These are phyloP conservation scores for Circaetus gallicus DNA, from an alignment of 2,113 vertebrate species.

Conservation along the genomic window DNA sequence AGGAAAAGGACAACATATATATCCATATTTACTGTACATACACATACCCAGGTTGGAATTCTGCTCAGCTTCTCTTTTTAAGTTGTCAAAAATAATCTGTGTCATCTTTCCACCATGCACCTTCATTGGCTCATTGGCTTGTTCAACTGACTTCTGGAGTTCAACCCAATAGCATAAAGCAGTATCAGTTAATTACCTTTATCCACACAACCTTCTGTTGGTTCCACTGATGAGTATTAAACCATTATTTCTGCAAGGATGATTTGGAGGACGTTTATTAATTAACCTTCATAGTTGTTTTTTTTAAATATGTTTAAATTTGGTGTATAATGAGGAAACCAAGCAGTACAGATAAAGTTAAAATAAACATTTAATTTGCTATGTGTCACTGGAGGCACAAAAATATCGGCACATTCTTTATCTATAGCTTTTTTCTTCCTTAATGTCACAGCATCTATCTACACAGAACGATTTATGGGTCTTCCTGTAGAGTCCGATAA, in stretches of 20 bases:
- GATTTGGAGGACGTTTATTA: not conserved
- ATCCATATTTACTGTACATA: not conserved
- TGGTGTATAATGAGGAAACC: not conserved
- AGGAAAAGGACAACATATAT: not conserved
- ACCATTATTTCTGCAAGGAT: not conserved
- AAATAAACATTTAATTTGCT: not conserved
- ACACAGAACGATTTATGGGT: slow-evolving; percentile 96
- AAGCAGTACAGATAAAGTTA: not conserved
- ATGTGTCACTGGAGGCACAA: not conserved
- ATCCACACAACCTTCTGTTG: not conserved
- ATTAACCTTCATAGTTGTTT: not conserved
- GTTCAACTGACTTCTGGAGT: not conserved
- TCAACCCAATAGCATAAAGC: not conserved
- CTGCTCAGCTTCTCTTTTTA: not conserved
- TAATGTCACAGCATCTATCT: slow-evolving; percentile 75
- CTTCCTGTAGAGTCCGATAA: slow-evolving; percentile 84
- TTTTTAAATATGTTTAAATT: not conserved
- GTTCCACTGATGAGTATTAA: not conserved
- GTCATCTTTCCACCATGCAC: not conserved
- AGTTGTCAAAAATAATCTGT: not conserved
- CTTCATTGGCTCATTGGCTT: not conserved
- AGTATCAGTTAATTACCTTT: not conserved
- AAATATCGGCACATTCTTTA: not conserved
- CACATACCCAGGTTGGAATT: not conserved
- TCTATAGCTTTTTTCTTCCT: not conserved